Conservation (phyloP, 2,888 invertebrate genomes). For the Ophion costatus region DNA sequence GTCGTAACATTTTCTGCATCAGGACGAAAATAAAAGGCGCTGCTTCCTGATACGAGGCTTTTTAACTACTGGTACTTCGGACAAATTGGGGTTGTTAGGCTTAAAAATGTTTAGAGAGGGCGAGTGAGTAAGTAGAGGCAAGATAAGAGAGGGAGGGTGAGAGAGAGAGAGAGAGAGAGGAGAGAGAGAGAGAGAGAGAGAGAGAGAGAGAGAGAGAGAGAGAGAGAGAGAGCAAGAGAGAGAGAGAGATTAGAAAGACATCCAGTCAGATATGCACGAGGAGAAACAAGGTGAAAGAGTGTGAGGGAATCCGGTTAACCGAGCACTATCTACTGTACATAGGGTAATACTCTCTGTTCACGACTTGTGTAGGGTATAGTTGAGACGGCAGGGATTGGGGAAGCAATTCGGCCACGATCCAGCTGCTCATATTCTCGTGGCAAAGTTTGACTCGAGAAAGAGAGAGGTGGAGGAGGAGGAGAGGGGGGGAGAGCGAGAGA, state of each 20-base stretch:
- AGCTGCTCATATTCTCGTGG: conserved; percentile 66
- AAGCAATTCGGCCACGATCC: conserved; percentile 66
- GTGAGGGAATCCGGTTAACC: conserved; percentile 58
- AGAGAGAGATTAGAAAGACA: neutral
- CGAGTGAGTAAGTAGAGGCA: too few species aligned
- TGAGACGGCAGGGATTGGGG: conserved; percentile 59
- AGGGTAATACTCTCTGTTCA: conserved; percentile 40
- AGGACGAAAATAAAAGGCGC: too few species aligned
- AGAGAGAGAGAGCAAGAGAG: neutral
- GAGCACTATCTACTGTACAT: conserved; percentile 25
- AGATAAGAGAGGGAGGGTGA: too few species aligned
- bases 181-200: neutral
- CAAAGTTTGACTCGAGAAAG: conserved; percentile 59
- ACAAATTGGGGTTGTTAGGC: too few species aligned
- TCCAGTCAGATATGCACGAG: neutral
- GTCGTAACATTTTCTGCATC: too few species aligned
- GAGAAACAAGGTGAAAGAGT: neutral
- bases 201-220: neutral
- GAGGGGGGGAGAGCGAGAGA: too few species aligned
- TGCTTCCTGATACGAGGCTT: too few species aligned
- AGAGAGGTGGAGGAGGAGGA: too few species aligned
- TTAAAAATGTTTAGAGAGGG: too few species aligned
- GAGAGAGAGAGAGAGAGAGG: neutral
- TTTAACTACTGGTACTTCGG: too few species aligned
- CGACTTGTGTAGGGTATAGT: conserved; percentile 27